Evolutionary conservation across 92 coral and sea anemone genomes (phyloP), one percentile per base, ranked within the genome.

Genomic region (Blastomussa wellsi): DNA sequence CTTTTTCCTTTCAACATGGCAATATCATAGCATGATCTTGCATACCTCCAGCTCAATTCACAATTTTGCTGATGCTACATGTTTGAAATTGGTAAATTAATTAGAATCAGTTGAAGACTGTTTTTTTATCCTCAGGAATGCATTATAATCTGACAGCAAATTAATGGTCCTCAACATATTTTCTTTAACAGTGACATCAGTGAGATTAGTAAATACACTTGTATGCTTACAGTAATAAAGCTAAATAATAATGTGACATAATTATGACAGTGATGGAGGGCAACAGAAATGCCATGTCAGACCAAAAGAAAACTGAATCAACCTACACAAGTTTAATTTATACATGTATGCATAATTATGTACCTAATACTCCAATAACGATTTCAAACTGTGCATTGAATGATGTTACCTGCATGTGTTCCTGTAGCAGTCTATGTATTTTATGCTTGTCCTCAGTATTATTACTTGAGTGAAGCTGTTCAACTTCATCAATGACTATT

Each of bases 31-130:
- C 80, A 91, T 20, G 98, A 91, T 35, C 95, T 86, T 44, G 93
- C 95, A 74, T 86, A 90, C 81, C 98, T 92, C 98, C 98, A 90
- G 37, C 82, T 57, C 12, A 96, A 87, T 69, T 96, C 98, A 49
- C 91, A 89, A 89, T 86, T 88, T 59, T 87, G 77, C 11, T 93
- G 92, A 71, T 86, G 75, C 98, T 95, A 65, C 32, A 4, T 0
- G 11, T 35, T 29, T 68, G 32, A 67, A 68, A 20, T 68, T 68
- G 24, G 8, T 15, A 67, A 1, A 67, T 67, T 29, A 68, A 16
- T 32, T 62, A n/a, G n/a, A n/a, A n/a, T n/a, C 28, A 59, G 66
- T 59, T 29, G 24, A 10, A 44, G 49, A 44, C n/a, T n/a, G n/a
- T 44, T 8, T 44, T 0, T 3, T 44, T 44, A 44, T 13, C 49